These are phyloP conservation scores for Oceanodroma tethys DNA, from an alignment of 2,113 vertebrate species.

Conservation along the genomic window DNA sequence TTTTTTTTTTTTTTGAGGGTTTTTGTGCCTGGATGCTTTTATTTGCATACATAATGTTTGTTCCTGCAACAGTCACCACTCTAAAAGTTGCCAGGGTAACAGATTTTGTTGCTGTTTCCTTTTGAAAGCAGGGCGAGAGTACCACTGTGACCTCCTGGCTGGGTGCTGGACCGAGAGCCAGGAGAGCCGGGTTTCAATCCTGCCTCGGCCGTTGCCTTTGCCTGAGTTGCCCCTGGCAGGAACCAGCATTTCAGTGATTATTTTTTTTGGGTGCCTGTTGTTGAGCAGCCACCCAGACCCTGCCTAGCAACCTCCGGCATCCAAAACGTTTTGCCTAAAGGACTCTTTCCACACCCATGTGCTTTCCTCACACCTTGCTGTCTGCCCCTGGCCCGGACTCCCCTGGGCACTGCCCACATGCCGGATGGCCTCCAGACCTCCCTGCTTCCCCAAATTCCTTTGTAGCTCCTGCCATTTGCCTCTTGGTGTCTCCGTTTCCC, in stretches of 20 bases:
- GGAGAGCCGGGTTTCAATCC: not conserved
- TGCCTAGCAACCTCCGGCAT: not conserved
- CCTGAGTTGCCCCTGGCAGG: not conserved
- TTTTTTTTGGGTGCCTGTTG: not conserved
- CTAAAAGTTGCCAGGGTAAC: not conserved
- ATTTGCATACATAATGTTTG: not conserved
- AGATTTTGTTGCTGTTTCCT: not conserved
- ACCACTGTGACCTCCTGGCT: not conserved
- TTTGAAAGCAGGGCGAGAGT: not conserved
- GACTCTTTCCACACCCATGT: not conserved
- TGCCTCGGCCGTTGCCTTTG: not conserved
- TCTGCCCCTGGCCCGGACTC: fast-evolving
- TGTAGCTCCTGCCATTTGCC: not conserved
- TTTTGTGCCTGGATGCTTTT: not conserved
- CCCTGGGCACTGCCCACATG: not conserved
- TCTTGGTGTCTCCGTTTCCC: slow-evolving; percentile 19
- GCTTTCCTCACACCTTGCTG: not conserved
- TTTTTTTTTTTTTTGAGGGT: not conserved
- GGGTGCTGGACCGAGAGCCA: fast-evolving
- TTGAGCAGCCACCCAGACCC: not conserved
- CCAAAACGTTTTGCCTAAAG: not conserved
- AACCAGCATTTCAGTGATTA: not conserved
- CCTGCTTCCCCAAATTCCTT: not conserved
- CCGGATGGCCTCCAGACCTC: not conserved
- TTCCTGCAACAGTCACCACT: not conserved